A percentile compares a stretch with the other conserved stretches of the same genome.
Conservation (phyloP, 1,140 invertebrate genomes). For the Mizuhopecten yessoensis region DNA sequence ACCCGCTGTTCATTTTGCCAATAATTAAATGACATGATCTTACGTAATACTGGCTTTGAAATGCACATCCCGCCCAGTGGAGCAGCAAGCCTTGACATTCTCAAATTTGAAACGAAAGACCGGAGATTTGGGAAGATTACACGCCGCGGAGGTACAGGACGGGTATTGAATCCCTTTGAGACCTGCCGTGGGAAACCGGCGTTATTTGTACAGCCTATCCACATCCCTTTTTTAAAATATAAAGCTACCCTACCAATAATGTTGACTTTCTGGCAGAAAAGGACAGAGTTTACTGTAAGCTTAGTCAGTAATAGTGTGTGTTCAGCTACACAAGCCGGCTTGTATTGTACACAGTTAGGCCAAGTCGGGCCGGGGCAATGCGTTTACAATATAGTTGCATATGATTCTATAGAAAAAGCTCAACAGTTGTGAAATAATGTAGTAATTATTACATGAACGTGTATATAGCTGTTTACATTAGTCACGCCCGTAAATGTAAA, state of each 20-base stretch:
- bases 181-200: not conserved
- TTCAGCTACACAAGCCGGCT: not conserved
- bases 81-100: not conserved
- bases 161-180: conserved; percentile 16
- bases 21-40: not conserved
- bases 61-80: not conserved
- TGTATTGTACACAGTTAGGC: not conserved
- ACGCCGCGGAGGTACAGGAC: not conserved
- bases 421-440: too few species aligned
- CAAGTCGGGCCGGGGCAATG: not conserved
- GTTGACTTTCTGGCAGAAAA: conserved; percentile 38
- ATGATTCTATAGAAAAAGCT: too few species aligned
- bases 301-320: conserved; percentile 5
- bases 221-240: conserved; percentile 39
- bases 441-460: too few species aligned
- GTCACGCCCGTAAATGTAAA: too few species aligned
- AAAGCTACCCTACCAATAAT: conserved; percentile 33
- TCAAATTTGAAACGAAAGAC: not conserved
- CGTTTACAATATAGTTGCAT: too few species aligned
- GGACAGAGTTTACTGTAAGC: not conserved
- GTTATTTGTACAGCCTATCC: not conserved
- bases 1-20: not conserved
- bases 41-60: conserved; percentile 26
- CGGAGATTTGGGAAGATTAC: not conserved
- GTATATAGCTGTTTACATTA: too few species aligned